Conservation (phyloP, 2,113 vertebrate species). For the Scophthalmus maximus region DNA sequence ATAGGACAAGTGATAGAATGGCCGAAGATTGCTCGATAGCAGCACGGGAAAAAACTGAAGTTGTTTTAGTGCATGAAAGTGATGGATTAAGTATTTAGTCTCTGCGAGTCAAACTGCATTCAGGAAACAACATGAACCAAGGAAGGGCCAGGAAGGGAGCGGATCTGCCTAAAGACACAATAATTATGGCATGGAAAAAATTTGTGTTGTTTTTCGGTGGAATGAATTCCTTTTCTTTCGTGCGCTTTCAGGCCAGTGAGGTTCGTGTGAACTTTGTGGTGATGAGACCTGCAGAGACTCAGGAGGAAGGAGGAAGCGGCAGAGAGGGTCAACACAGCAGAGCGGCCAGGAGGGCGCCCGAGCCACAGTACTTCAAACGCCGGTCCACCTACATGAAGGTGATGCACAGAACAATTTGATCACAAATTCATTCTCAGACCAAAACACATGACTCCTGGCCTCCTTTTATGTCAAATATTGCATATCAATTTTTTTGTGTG, state of each 20-base stretch:
- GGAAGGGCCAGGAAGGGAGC: background rate
- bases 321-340: slow-evolving; percentile 81
- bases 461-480: background rate
- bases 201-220: background rate
- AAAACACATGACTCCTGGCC: background rate
- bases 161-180: background rate
- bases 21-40: too few species aligned
- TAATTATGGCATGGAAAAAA: background rate
- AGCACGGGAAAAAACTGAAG: too few species aligned
- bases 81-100: too few species aligned
- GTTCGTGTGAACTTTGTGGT: slow-evolving; percentile 92
- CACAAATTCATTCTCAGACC: background rate
- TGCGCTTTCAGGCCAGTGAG: slow-evolving; percentile 85
- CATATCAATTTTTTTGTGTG: too few species aligned
- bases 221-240: background rate
- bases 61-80: too few species aligned
- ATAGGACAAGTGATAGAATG: too few species aligned
- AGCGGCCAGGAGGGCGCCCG: slow-evolving; percentile 74
- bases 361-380: slow-evolving; percentile 84
- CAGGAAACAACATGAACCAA: background rate
- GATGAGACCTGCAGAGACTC: slow-evolving; percentile 82
- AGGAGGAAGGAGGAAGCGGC: slow-evolving; percentile 82
- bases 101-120: background rate
- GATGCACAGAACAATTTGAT: background rate
- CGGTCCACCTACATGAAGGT: slow-evolving; percentile 88